Evolutionary conservation across 2,888 invertebrate genomes (phyloP), one percentile per base, ranked within the genome.

Genomic region (Drosophila buzzatii): DNA sequence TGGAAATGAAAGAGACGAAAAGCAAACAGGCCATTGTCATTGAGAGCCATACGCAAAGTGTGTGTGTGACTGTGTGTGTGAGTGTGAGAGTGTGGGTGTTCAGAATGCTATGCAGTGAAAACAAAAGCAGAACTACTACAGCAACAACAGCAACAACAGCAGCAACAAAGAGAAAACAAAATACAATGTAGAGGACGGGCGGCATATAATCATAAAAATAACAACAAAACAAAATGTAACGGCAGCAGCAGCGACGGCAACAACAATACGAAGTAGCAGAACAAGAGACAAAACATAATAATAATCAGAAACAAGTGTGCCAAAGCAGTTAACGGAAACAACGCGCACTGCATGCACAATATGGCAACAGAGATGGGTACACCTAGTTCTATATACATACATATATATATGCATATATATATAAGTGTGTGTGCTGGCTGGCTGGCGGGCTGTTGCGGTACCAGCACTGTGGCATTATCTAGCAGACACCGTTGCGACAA

Each of bases 241-340:
- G 61, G 49, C 63, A 39, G 16, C 49, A 39, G 18, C n/a, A 70
- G 66, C 49, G 33, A 51, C 51, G 33, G 51, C 51, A 51, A 33
- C 51, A 69, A 79, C 64, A 82, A 78, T 79, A 72, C 57, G 71
- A 89, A 90, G 72, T 78, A 85, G 82, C 88, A 82, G 82, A 69
- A 76, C 80, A 73, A 80, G 70, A 83, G 69, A 87, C 85, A 73
- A 76, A 85, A 85, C 89, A 85, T 87, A 85, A 87, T 90, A 86
- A 90, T 87, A 90, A 87, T 87, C 86, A 87, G 86, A 90, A 89
- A 89, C 86, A 87, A 87, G 90, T 87, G 86, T 90, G 90, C 90
- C 88, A 89, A 85, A 85, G 89, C 90, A 87, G 86, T 87, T 90
- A 87, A 88, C 86, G 86, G 90, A 87, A 89, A 87, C 90, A 89